A percentile compares a stretch with the other conserved stretches of the same genome.
These are phyloP conservation scores for Actenoides hombroni DNA, from an alignment of 2,113 vertebrate genomes.

Conservation along the genomic window DNA sequence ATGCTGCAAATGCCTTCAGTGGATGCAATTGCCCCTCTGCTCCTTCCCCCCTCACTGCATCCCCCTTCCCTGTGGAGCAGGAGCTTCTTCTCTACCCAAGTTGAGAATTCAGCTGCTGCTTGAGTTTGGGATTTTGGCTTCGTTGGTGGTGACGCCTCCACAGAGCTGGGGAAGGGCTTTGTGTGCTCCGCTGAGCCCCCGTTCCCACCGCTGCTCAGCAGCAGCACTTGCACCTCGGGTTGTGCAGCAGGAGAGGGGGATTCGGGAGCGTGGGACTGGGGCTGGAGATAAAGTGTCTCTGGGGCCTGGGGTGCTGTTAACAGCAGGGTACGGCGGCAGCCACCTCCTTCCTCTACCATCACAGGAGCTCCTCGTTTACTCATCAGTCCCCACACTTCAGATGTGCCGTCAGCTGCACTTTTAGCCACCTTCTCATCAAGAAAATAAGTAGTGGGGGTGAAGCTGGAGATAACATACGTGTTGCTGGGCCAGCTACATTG, in stretches of 20 bases:
- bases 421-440: not conserved
- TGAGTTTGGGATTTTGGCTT: too few species aligned
- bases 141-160: not conserved
- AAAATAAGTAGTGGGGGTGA: not conserved
- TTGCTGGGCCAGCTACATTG: not conserved
- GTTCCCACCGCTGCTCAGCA: not conserved
- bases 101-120: not conserved
- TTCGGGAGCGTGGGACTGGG: accelerated
- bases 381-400: accelerated
- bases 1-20: not conserved
- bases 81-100: not conserved
- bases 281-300: accelerated
- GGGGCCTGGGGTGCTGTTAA: not conserved
- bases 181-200: accelerated
- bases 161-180: not conserved
- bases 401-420: not conserved
- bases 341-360: not conserved
- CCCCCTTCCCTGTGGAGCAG: not conserved
- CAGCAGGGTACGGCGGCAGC: not conserved
- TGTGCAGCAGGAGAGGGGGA: not conserved
- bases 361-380: not conserved
- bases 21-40: not conserved
- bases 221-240: accelerated
- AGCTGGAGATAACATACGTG: accelerated
- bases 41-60: not conserved